Conservation (phyloP, 2,888 invertebrate species). For the Trichopoda pennipes region DNA sequence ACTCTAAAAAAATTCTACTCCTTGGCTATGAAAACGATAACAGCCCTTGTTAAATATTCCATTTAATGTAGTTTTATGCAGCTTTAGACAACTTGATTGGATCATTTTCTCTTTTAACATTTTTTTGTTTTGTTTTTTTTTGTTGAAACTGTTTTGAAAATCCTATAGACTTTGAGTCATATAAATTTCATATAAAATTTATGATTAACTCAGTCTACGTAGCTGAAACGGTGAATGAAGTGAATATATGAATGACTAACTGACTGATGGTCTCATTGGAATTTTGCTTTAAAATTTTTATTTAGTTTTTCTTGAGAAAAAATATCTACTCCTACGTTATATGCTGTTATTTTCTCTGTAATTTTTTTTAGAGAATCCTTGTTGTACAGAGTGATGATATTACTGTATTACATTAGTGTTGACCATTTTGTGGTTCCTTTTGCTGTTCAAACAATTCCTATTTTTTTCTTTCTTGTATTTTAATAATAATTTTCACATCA, state of each 20-base stretch:
- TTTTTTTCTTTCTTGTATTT: slow-evolving; percentile 13
- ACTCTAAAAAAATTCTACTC: too few species aligned
- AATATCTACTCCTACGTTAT: slow-evolving; percentile 14
- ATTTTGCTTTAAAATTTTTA: slow-evolving; percentile 28
- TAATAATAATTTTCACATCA: slow-evolving; percentile 36
- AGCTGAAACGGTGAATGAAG: slow-evolving; percentile 34
- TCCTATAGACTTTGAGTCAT: slow-evolving; percentile 48
- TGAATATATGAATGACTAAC: slow-evolving; percentile 20
- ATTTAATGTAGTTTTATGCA: not conserved
- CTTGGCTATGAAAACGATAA: not conserved
- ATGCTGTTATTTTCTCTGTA: slow-evolving; percentile 7
- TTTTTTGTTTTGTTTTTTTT: not conserved
- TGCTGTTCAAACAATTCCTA: slow-evolving; percentile 25
- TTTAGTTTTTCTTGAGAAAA: slow-evolving; percentile 1
- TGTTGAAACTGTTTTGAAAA: slow-evolving; percentile 28
- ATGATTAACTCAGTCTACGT: slow-evolving; percentile 63
- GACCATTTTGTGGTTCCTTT: slow-evolving; percentile 52
- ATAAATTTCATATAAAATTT: slow-evolving; percentile 62
- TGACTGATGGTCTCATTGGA: slow-evolving; percentile 31
- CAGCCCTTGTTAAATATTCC: not conserved
- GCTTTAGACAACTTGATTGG: not conserved
- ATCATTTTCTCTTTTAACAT: not conserved
- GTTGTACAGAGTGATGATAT: slow-evolving; percentile 45
- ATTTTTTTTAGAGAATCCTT: slow-evolving; percentile 19
- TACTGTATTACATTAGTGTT: slow-evolving; percentile 59